These are phyloP conservation scores for Alcedo quadribrachys DNA, from an alignment of 2,797 vertebrate species.

Conservation along the genomic window DNA sequence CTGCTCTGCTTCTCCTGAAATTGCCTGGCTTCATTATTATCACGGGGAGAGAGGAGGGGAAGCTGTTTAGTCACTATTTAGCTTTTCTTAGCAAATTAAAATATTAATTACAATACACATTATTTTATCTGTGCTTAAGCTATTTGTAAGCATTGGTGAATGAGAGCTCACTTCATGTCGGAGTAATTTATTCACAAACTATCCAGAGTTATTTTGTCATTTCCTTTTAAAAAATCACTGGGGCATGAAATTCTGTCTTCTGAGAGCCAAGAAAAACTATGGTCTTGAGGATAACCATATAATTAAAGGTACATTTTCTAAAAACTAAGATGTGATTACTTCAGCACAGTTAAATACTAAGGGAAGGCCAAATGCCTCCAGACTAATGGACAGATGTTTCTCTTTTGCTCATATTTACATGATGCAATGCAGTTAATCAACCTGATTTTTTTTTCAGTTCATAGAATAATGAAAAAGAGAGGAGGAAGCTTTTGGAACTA, in stretches of 20 bases:
- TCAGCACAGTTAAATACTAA: not conserved
- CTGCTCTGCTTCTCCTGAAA: conserved; percentile 74
- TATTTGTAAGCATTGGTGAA: conserved; percentile 68
- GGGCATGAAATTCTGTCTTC: conserved; percentile 50
- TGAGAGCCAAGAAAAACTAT: conserved; percentile 46
- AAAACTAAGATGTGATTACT: not conserved
- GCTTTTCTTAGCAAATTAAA: conserved; percentile 79
- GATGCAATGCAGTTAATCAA: not conserved
- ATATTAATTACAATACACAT: conserved; percentile 80
- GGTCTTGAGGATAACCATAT: conserved; percentile 40
- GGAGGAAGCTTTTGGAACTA: not conserved
- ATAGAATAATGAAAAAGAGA: conserved; percentile 7
- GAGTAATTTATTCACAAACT: conserved; percentile 65
- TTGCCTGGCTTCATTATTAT: conserved; percentile 77
- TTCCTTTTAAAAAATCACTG: conserved; percentile 52
- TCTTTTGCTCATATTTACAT: conserved; percentile 21
- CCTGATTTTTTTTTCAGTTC: not conserved
- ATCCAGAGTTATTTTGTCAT: conserved; percentile 23
- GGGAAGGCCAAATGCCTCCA: not conserved
- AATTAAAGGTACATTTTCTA: conserved; percentile 25
- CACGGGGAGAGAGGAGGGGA: conserved; percentile 58
- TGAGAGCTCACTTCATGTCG: conserved; percentile 26
- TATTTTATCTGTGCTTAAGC: conserved; percentile 78
- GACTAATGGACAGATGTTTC: not conserved
- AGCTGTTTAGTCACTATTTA: conserved; percentile 73